Base-by-base conservation (phyloP, 2,797 vertebrate species). In the Carapus acus region DNA sequence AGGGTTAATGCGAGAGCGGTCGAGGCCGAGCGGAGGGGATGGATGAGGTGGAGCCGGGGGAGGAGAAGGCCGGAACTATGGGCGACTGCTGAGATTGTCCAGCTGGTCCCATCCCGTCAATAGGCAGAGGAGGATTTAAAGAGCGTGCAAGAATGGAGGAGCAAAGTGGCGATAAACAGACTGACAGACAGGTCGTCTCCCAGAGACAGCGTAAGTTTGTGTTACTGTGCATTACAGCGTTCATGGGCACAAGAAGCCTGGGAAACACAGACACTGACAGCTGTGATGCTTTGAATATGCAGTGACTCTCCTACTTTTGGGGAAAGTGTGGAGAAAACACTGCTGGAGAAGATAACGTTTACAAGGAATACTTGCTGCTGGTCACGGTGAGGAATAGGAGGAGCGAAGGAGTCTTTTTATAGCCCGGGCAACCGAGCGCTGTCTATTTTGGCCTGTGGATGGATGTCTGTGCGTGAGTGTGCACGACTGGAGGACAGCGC, bases 381-480 rank as follows among this genome's bases (percentile, higher is more conserved):
- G 76, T 74, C 73, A 69, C 61, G 62, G 68, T 69, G 27, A 18
- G 77, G 74, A 83, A 78, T 56, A 69, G 74, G 73, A 80, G 81
- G 68, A 81, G 80, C 71, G n/a, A 43, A 74, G 67, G 43, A 49
- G 74, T 78, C 80, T 82, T 83, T 77, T 76, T 86, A 76, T 83
- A 87, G 87, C 72, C 72, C 81, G 81, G 68, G 71, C 83, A 72
- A 69, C 64, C 69, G 27, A 33, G 70, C 59, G 59, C 83, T 81
- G 72, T 65, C 85, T 86, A 83, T 83, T 86, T 84, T 82, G 75
- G 79, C 72, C 54, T 42, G 67, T 7, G 58, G 46, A 67, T 67
- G 62, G 50, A 64, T 62, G 71, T 64, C 62, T 15, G 21, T n/a
- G n/a, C n/a, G n/a, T n/a, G n/a, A n/a, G n/a, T n/a, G n/a, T n/a